Percentiles rank a stretch among this genome's conserved stretches.
Evolutionary conservation across 2,797 vertebrate genomes (phyloP).

Genomic region (Peromyscus melanophrys): DNA sequence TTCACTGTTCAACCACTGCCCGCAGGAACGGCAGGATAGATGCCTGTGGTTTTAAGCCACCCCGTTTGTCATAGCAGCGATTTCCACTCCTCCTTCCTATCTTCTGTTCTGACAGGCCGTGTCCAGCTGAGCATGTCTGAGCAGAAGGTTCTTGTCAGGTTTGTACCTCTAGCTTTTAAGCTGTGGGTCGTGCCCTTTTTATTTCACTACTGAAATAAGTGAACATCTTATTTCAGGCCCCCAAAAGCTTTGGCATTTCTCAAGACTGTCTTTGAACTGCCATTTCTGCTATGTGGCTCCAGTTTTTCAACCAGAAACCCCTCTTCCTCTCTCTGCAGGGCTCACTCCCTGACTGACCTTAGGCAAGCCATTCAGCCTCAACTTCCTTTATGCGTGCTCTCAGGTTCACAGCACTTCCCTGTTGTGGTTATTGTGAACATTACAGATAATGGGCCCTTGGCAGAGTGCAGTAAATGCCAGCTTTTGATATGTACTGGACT

Average conservation of each 20-base stretch:
- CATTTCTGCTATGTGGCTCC: neutral
- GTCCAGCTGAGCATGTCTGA: neutral
- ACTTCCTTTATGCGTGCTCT: neutral
- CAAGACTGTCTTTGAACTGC: neutral
- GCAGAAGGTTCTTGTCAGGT: neutral
- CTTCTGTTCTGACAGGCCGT: neutral
- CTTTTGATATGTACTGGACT: neutral
- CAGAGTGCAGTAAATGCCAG: neutral
- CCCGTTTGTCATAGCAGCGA: neutral
- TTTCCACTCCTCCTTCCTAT: neutral
- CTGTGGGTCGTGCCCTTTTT: neutral
- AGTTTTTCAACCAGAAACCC: neutral
- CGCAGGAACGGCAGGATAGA: neutral
- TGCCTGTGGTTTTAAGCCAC: neutral
- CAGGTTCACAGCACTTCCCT: neutral
- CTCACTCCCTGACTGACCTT: neutral
- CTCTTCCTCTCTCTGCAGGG: neutral
- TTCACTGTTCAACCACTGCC: neutral
- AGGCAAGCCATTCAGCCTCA: neutral
- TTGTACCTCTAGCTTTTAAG: constrained; percentile 30
- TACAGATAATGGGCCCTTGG: constrained; percentile 20
- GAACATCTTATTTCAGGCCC: neutral
- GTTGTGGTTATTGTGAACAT: neutral
- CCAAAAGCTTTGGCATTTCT: constrained; percentile 11
- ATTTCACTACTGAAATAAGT: neutral